Evolutionary conservation across 2,797 vertebrate species (phyloP).

Genomic region (Nyctibius grandis): DNA sequence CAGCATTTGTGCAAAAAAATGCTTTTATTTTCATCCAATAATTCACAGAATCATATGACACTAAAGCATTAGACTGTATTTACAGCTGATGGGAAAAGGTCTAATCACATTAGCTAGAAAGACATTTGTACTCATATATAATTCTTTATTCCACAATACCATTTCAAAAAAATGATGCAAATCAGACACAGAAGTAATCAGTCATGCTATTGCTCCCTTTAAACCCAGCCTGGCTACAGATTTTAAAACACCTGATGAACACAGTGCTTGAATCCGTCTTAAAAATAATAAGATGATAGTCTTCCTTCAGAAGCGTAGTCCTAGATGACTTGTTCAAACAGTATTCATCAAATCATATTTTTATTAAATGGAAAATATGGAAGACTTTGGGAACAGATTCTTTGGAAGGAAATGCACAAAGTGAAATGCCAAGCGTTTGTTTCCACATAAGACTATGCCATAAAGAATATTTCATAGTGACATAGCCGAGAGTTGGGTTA

Average conservation of each 20-base stretch:
- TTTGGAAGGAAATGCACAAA: background rate
- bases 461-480: background rate
- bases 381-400: background rate
- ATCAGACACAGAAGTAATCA: background rate
- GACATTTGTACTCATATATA: background rate
- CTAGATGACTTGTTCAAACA: background rate
- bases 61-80: background rate
- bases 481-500: background rate
- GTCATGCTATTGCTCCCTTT: background rate
- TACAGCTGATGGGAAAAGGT: background rate
- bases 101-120: background rate
- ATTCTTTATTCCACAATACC: background rate
- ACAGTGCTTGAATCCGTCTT: background rate
- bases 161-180: background rate
- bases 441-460: background rate
- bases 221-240: background rate
- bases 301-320: background rate
- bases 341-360: background rate
- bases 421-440: background rate
- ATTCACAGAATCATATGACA: background rate
- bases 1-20: background rate
- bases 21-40: background rate
- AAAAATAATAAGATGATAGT: background rate
- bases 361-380: background rate
- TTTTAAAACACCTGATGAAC: background rate